Percentiles rank a stretch among this genome's conserved stretches.
These are phyloP conservation scores for Apus apus DNA, from an alignment of 2,113 vertebrate species.

Conservation along the genomic window DNA sequence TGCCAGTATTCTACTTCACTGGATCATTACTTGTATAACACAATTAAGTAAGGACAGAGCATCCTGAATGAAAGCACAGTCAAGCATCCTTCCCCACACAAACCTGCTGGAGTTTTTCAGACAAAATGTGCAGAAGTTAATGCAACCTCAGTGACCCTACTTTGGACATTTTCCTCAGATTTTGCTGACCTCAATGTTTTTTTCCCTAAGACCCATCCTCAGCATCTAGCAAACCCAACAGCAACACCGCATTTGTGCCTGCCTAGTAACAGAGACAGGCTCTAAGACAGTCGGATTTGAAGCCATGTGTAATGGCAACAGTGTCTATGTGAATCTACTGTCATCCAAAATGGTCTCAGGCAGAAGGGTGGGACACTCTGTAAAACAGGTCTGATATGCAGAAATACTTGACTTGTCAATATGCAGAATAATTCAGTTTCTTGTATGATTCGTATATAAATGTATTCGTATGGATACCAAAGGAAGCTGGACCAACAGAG, in stretches of 20 bases:
- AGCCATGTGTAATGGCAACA: not conserved
- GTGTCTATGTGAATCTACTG: not conserved
- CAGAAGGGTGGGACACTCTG: not conserved
- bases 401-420: not conserved
- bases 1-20: slow-evolving; percentile 5
- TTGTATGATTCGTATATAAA: not conserved
- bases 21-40: not conserved
- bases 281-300: not conserved
- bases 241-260: not conserved
- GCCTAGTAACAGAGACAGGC: not conserved
- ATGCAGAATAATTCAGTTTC: not conserved
- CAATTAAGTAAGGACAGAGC: not conserved
- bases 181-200: not conserved
- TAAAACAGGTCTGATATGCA: not conserved
- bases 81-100: not conserved
- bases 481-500: not conserved
- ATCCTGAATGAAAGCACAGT: not conserved
- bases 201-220: not conserved
- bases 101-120: not conserved
- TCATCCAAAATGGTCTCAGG: not conserved
- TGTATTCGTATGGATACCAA: not conserved
- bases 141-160: not conserved
- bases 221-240: not conserved
- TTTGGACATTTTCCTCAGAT: not conserved
- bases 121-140: not conserved